Evolutionary conservation across 23 tunicate genomes (phyloP).

Genomic region (Phallusia fumigata): DNA sequence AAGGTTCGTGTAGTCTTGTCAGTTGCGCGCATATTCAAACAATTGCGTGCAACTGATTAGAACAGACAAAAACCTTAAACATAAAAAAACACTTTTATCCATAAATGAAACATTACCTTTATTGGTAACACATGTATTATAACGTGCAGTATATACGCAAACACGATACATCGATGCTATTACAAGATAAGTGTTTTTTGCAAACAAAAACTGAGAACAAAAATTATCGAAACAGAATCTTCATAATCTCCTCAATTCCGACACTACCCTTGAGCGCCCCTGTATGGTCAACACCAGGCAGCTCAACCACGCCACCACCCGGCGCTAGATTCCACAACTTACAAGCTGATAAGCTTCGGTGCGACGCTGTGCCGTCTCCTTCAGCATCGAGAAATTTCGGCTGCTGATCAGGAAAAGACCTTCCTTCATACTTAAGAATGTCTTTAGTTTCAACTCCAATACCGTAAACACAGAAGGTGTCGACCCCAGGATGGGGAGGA

Average conservation of each 20-base stretch:
- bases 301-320: conserved; percentile 3
- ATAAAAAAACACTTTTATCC: too few relatives aligned
- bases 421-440: conserved; percentile 25
- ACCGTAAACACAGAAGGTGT: conserved; percentile 60
- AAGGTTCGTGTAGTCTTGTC: too few relatives aligned
- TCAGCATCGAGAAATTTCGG: conserved; percentile 15
- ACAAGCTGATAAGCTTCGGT: conserved; percentile 43
- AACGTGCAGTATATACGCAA: too few relatives aligned
- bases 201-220: too few relatives aligned
- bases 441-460: conserved; percentile 26
- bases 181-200: too few relatives aligned
- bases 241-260: conserved; percentile 30
- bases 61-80: too few relatives aligned
- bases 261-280: conserved; percentile 14
- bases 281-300: conserved; percentile 34
- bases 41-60: too few relatives aligned
- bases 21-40: too few relatives aligned
- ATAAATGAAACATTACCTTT: too few relatives aligned
- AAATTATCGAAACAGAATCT: conserved; percentile 27
- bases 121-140: too few relatives aligned
- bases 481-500: conserved; percentile 53
- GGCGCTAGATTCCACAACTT: conserved; percentile 31
- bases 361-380: conserved; percentile 55
- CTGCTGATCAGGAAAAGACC: conserved; percentile 53
- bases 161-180: too few relatives aligned